Evolutionary conservation across 2,113 vertebrate genomes (phyloP), one percentile per base, ranked within the genome.

Genomic region (Struthidea cinerea): DNA sequence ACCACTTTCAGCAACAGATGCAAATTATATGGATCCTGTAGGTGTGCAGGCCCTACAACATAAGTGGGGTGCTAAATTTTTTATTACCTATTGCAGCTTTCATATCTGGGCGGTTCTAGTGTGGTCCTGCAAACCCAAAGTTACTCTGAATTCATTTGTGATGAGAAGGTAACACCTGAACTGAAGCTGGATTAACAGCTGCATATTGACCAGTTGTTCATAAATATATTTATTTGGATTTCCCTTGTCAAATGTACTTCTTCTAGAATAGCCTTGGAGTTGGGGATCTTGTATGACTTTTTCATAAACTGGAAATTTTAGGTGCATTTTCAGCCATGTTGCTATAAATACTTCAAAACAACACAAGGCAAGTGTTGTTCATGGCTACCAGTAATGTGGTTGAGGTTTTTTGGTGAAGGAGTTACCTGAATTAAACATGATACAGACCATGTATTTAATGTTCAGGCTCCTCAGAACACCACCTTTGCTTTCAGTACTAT

Each of bases 1-100:
- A 95, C 90, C 81, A 94, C 79, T 92, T 92, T 97, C 95, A 97
- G 94, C 93, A 93, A 75, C 88, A 95, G 90, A 97, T 95, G 96
- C 90, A 97, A 97, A 96, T 98, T 97, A 97, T 97, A 96, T 93
- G 90, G 95, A 97, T 95, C 83, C 87, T 96, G 71, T 91, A 96
- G 79, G 93, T 93, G 44, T 59, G 68, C 59, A 77, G 75, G 81
- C 57, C 88, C 80, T 85, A 95, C 86, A 82, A 53, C 26, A 27
- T 87, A 96, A 94, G 84, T 61, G 65, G 35, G 41, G 42, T 97
- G 65, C 67, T 98, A 87, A 97, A 97, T 97, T 96, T 97, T 98
- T 98, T 73, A 97, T 97, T 94, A 59, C 17, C 56, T 83, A 5
- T 35, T 70, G 76, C 56, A 94, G 74, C 81, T 92, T 94, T 94